Base-by-base conservation (phyloP, 1,140 invertebrate genomes). In the Panagrolaimus sp. region DNA sequence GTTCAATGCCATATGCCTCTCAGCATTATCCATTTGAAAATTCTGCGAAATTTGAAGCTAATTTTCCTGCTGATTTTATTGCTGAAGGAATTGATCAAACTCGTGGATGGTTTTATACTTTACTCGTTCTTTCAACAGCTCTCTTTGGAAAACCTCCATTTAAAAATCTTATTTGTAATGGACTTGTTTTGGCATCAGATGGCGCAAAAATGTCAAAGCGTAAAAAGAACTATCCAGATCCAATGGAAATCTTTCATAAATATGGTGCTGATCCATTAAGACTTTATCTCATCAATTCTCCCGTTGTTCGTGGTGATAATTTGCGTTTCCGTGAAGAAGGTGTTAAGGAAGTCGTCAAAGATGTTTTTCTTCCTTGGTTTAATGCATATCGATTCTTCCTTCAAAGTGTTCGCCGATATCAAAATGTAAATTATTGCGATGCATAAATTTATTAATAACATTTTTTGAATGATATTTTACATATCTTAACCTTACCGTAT, bases 191-290 rank as follows among this genome's bases (percentile, higher is more conserved):
- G 32, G 96, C 96, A 43, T 74, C 78, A 55, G 96, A 98, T 87
- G 95, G 96, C 4, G 92, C 96, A 83, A 99, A 99, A 84, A 98
- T 99, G 96, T 97, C 94, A 0, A 99, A 98, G 83, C 88, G 95
- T 15, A 96, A 97, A 85, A 95, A 97, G 84, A 98, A 98, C 84
- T 98, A 96, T 85, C 95, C 96, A 0, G 93, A 98, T 86, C 95
- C 96, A 0, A 87, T 93, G 84, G 89, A 92, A 75, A 86, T 98
- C 55, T 89, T 98, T 1, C 84, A 89, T 63, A 94, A 96, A 83
- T 98, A 93, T 86, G 96, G 96, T 15, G 94, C 95, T 1, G 96
- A 99, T 87, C 93, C 96, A 26, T 84, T 99, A 6, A 88, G 86
- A 77, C 85, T 98, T 3, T 99, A 98, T 84, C 87, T 99, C 38